phyloP scores from a whole-genome alignment of 1,140 invertebrate genomes.

The Pteromalus puparum region DNA sequence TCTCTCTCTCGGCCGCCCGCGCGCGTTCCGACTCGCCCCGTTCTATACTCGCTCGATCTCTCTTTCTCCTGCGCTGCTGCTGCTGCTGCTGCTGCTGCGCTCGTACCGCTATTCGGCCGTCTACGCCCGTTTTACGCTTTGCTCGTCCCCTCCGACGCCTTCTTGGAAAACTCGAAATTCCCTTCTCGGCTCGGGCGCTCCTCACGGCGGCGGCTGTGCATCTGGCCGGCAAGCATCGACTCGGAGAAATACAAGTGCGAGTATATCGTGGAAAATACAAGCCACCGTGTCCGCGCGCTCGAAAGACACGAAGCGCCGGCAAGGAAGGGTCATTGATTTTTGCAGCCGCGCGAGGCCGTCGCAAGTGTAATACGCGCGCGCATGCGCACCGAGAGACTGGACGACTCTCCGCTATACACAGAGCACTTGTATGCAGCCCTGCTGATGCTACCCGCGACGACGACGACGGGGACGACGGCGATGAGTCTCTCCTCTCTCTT shows the following conservation, averaged over 20 bases:
- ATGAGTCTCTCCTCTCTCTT: not conserved
- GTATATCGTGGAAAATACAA: too few species aligned
- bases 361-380: conserved; percentile 32
- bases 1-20: conserved; percentile 1
- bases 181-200: not conserved
- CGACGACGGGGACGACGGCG: not conserved
- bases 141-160: not conserved
- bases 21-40: conserved; percentile 3
- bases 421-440: not conserved
- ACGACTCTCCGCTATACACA: not conserved
- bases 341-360: not conserved
- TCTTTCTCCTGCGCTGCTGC: conserved; percentile 41
- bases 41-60: conserved; percentile 20
- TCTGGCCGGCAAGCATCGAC: too few species aligned
- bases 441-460: not conserved
- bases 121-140: conserved; percentile 32
- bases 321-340: conserved; percentile 37
- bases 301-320: not conserved
- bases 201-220: not conserved
- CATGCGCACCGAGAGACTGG: conserved; percentile 11
- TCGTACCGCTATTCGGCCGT: conserved; percentile 18
- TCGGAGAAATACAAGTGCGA: too few species aligned
- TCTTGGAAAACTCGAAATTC: not conserved
- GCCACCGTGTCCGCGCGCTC: too few species aligned
- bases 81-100: not conserved